Percentiles rank a stretch among this genome's conserved stretches.
phyloP scores from a whole-genome alignment of 2,888 invertebrate species.

The Philhelius pedissequus region DNA sequence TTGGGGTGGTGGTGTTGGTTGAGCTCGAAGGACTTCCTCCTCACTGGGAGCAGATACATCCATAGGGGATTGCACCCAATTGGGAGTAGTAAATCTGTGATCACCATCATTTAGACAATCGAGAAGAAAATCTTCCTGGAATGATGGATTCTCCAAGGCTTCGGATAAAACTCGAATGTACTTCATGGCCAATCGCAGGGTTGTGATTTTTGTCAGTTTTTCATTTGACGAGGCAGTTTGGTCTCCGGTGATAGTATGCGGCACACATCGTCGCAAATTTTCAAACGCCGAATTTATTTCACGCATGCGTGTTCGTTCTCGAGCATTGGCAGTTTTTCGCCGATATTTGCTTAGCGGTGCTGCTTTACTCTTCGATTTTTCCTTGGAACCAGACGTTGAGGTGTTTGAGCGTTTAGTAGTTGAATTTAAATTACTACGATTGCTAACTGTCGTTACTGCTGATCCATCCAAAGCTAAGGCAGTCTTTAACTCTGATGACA shows the following conservation, averaged over 20 bases:
- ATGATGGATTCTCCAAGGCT: constrained; percentile 80
- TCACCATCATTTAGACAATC: constrained; percentile 72
- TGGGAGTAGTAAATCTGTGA: constrained; percentile 63
- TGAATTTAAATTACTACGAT: neutral
- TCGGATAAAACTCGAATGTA: constrained; percentile 89
- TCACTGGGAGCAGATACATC: constrained; percentile 19
- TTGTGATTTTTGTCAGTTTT: constrained; percentile 94
- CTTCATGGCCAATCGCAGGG: constrained; percentile 90
- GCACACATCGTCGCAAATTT: constrained; percentile 87
- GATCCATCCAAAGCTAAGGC: neutral
- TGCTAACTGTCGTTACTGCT: neutral
- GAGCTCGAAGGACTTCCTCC: constrained; percentile 40
- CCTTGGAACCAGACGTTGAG: constrained; percentile 71
- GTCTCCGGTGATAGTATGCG: constrained; percentile 78
- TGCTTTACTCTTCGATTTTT: constrained; percentile 84
- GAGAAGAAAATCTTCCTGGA: constrained; percentile 73
- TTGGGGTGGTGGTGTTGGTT: constrained; percentile 10
- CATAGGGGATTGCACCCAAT: constrained; percentile 55
- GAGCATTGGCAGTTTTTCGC: constrained; percentile 92
- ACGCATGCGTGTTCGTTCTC: constrained; percentile 92
- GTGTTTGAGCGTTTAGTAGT: constrained; percentile 38
- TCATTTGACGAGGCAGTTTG: constrained; percentile 82
- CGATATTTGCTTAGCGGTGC: constrained; percentile 92
- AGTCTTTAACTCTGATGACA: constrained; percentile 17
- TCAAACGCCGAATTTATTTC: constrained; percentile 95